These are phyloP conservation scores for Poeciliopsis presidionis DNA, from an alignment of 2,797 vertebrate species.

Conservation along the genomic window DNA sequence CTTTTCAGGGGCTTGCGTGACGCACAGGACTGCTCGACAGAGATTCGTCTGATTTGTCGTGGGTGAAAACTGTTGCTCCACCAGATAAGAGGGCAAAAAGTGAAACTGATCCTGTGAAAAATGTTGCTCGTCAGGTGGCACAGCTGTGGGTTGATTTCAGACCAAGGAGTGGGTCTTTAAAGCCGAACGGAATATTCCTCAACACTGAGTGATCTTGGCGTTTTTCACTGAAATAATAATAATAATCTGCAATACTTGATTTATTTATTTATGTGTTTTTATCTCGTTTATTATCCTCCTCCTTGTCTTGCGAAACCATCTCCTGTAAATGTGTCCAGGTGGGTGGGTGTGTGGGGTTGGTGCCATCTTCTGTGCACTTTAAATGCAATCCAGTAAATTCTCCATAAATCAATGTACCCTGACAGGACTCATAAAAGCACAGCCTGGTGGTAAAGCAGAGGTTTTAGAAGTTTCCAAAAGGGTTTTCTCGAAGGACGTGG, in stretches of 20 bases:
- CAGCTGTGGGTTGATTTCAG: neutral
- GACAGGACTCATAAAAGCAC: neutral
- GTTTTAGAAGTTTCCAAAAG: neutral
- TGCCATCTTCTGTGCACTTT: neutral
- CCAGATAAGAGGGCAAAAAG: neutral
- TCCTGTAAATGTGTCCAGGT: neutral
- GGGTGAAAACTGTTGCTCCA: slow-evolving; percentile 13
- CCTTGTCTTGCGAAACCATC: neutral
- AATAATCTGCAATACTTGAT: neutral
- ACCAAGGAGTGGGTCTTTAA: slow-evolving; percentile 42
- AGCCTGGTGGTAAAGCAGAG: neutral
- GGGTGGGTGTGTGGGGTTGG: neutral
- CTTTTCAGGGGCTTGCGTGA: neutral
- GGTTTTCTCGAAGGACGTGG: neutral
- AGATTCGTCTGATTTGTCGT: slow-evolving; percentile 3
- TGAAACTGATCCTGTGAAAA: neutral
- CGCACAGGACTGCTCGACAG: slow-evolving; percentile 25
- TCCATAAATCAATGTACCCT: neutral
- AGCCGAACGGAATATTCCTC: slow-evolving; percentile 33
- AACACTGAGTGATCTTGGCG: slow-evolving; percentile 6
- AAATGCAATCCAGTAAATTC: neutral
- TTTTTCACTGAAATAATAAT: neutral
- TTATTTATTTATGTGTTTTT: neutral
- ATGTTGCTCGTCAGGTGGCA: neutral
- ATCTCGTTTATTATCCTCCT: slow-evolving; percentile 7